Evolutionary conservation across 1,140 invertebrate genomes (phyloP).

Genomic region (Drosophila subpulchrella): DNA sequence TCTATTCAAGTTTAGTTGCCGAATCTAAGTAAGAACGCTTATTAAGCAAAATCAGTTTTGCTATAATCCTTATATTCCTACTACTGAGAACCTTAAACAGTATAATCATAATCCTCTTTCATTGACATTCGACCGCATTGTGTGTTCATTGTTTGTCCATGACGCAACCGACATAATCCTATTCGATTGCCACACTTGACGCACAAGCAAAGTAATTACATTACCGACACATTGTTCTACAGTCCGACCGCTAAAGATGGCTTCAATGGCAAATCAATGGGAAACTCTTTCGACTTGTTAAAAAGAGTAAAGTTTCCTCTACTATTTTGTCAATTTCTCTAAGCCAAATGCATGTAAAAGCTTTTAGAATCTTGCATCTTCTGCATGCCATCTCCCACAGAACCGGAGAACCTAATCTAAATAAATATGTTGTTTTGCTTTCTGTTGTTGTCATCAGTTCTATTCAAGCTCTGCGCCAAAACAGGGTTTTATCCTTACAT

Average conservation of each 20-base stretch:
- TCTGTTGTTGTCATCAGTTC: constrained; percentile 25
- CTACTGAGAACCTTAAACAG: not conserved
- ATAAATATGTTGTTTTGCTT: constrained; percentile 6
- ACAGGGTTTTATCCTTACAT: constrained; percentile 14
- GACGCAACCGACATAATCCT: constrained; percentile 11
- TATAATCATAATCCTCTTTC: not conserved
- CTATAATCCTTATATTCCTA: not conserved
- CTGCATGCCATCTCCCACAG: constrained; percentile 14
- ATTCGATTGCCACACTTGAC: constrained; percentile 12
- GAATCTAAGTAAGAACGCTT: not conserved
- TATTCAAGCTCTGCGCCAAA: constrained; percentile 32
- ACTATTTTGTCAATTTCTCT: not conserved
- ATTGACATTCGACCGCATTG: not conserved
- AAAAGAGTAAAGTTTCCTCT: not conserved
- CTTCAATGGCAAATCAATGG: not conserved
- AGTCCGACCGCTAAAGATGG: constrained; percentile 10
- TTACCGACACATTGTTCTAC: not conserved
- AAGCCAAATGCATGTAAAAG: constrained; percentile 34
- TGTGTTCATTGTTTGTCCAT: constrained; percentile 2
- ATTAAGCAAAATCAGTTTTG: too few relatives aligned
- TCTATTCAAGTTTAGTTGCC: too few relatives aligned
- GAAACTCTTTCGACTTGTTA: too few relatives aligned
- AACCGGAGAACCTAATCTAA: constrained; percentile 27
- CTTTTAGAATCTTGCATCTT: constrained; percentile 25
- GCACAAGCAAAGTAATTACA: constrained; percentile 38